These are phyloP conservation scores for Cybosia mesomella DNA, from an alignment of 2,888 invertebrate genomes.

Conservation along the genomic window DNA sequence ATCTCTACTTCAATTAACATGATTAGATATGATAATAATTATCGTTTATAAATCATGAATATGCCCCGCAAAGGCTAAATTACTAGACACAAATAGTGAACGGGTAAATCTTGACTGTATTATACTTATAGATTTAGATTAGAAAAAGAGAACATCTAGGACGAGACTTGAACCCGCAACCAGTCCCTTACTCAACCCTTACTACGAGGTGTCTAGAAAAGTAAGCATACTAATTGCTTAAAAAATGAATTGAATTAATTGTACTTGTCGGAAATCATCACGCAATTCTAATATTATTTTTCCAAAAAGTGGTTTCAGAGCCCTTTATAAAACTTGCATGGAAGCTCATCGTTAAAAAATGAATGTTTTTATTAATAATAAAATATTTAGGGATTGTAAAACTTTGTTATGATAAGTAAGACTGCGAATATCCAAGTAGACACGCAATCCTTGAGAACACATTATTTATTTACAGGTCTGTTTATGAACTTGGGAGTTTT, in stretches of 20 bases:
- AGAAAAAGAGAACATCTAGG: too few species aligned
- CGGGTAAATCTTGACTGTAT: too few species aligned
- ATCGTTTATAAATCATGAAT: constrained; percentile 15
- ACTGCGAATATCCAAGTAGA: constrained; percentile 54
- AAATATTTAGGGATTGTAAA: constrained; percentile 56
- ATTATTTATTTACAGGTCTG: constrained; percentile 75
- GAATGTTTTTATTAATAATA: constrained; percentile 38
- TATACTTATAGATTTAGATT: too few species aligned
- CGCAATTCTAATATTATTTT: background rate
- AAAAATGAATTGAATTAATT: background rate
- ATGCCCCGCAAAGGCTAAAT: background rate
- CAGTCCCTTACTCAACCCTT: too few species aligned
- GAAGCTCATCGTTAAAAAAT: constrained; percentile 20
- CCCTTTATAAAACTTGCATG: constrained; percentile 36
- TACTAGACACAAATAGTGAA: background rate
- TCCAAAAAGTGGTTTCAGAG: constrained; percentile 10
- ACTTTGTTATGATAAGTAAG: constrained; percentile 56
- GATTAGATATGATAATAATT: constrained; percentile 26
- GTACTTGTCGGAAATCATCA: background rate
- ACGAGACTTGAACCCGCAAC: too few species aligned
- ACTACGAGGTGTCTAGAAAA: too few species aligned
- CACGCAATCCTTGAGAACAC: constrained; percentile 72
- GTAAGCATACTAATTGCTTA: background rate
- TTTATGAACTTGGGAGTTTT: constrained; percentile 79
- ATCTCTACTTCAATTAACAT: constrained; percentile 24